Evolutionary conservation across 2,888 invertebrate species (phyloP).

Genomic region (Diplolepis rosae): DNA sequence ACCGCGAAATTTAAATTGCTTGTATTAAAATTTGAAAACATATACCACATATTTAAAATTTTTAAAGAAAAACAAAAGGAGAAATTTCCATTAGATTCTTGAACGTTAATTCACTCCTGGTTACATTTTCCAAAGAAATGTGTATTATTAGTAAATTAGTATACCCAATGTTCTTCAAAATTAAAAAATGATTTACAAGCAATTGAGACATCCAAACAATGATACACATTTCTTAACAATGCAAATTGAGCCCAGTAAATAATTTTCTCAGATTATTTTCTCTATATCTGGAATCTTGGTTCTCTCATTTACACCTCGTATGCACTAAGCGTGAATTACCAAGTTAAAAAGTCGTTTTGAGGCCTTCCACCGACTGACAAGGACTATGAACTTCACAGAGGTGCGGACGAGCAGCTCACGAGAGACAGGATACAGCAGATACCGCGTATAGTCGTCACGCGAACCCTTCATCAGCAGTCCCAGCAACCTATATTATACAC

Average conservation of each 20-base stretch:
- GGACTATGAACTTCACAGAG: slow-evolving; percentile 54
- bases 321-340: slow-evolving; percentile 16
- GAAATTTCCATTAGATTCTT: too few species aligned
- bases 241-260: neutral
- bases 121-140: too few species aligned
- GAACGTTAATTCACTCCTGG: too few species aligned
- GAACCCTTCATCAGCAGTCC: slow-evolving; percentile 72
- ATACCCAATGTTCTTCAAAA: too few species aligned
- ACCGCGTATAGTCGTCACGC: slow-evolving; percentile 69
- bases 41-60: too few species aligned
- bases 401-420: slow-evolving; percentile 67
- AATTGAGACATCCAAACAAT: neutral
- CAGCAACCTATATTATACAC: slow-evolving; percentile 67
- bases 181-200: too few species aligned
- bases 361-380: slow-evolving; percentile 26
- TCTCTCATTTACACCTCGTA: neutral
- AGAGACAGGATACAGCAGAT: slow-evolving; percentile 68
- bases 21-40: too few species aligned
- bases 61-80: too few species aligned
- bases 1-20: too few species aligned
- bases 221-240: neutral
- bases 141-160: too few species aligned
- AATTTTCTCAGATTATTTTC: neutral
- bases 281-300: slow-evolving; percentile 7
- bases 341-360: slow-evolving; percentile 21